Evolutionary conservation across 92 coral and sea anemone genomes (phyloP), one percentile per base, ranked within the genome.

Genomic region (Palythoa heliodiscus): DNA sequence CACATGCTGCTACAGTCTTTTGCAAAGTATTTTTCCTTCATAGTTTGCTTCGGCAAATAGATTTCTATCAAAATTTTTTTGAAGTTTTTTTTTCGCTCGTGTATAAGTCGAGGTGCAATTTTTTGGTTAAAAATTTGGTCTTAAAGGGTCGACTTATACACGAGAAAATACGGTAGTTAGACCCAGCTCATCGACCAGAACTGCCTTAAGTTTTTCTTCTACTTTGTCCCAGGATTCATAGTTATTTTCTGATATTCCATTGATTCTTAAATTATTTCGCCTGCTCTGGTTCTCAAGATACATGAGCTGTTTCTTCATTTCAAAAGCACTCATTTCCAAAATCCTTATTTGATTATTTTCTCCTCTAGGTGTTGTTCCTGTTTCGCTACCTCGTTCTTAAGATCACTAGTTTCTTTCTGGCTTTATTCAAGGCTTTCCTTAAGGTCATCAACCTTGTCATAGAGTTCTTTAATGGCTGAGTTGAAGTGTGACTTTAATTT

Each of bases 381-480:
- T 24, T 66, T 20, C 13, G 71, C 71, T 24, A 66, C 0, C 37
- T 66, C 71, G 0, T 66, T 66, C 71, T 66, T 66, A 66, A 66
- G 71, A 11, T 66, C 71, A 12, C 1, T 66, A 20, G 22, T n/a
- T 11, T 22, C 39, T 20, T 66, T 66, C 37, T 66, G 35, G 37
- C 71, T 66, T 38, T 66, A 66, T 7, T 66, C 37, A 66, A 66
- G 71, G 71, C 71, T 66, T 66, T 20, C 71, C 37, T 66, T 66
- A 29, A 66, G 71, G 25, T 66, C 37, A 38, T 66, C 25, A 66
- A 66, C 71, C 71, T 66, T 66, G 71, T 24, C 35, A 66, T 66
- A 66, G 37, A 66, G 29, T 70, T 25, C 16, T 23, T 70, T 70
- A 11, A 70, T 70, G 17, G 74, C 74, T 3, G 74, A 5, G 74